Conservation (phyloP, 1,140 invertebrate species). For the Drepana arcuata region DNA sequence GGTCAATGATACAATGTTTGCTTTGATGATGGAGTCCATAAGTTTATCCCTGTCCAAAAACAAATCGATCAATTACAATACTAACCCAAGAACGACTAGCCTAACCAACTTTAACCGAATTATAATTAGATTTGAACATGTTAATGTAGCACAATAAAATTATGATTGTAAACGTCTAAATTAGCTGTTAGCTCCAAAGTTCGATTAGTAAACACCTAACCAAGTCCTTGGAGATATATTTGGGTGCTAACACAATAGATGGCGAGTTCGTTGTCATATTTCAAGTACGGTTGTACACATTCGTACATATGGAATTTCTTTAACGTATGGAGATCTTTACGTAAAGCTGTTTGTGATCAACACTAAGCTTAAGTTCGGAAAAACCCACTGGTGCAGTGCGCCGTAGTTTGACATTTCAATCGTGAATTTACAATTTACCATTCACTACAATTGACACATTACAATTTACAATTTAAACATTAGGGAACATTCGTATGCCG, state of each 20-base stretch:
- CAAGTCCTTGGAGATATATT: too few relatives aligned
- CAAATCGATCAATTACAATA: background rate
- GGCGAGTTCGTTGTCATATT: too few relatives aligned
- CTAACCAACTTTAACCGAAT: background rate
- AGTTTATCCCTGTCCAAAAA: constrained; percentile 55
- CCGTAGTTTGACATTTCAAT: too few relatives aligned
- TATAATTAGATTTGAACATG: background rate
- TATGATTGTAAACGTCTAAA: background rate
- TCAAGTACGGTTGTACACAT: too few relatives aligned
- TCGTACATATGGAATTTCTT: too few relatives aligned
- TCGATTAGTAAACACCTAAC: too few relatives aligned
- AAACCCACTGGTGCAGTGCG: too few relatives aligned
- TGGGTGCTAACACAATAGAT: too few relatives aligned
- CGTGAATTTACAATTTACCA: background rate
- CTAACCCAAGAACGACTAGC: background rate
- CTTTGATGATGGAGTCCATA: constrained; percentile 77
- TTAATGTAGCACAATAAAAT: background rate
- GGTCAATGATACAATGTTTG: constrained; percentile 82
- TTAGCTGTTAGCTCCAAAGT: too few relatives aligned
- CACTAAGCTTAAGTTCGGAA: too few relatives aligned
- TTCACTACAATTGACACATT: background rate
- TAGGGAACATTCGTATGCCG: background rate
- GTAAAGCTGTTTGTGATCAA: too few relatives aligned
- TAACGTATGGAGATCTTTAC: too few relatives aligned
- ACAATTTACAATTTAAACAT: background rate